Evolutionary conservation across 1,140 invertebrate species (phyloP).

Genomic region (Solenopsis invicta): DNA sequence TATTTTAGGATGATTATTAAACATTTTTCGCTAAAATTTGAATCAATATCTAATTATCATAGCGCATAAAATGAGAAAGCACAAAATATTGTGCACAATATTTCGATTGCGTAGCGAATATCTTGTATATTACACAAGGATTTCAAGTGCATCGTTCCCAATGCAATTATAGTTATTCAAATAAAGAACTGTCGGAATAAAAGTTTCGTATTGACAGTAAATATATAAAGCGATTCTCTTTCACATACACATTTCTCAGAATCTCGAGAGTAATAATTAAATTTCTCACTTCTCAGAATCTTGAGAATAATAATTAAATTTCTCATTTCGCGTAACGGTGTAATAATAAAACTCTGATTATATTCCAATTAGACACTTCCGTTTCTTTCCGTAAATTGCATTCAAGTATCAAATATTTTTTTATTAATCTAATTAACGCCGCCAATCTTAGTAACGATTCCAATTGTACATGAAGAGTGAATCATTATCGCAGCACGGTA

Average conservation of each 20-base stretch:
- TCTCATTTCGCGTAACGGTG: not conserved
- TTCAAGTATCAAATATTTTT: slow-evolving; percentile 2
- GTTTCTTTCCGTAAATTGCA: not conserved
- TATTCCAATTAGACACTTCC: not conserved
- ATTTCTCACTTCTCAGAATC: not conserved
- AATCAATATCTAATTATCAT: not conserved
- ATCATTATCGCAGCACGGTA: slow-evolving; percentile 8
- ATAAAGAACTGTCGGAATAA: not conserved
- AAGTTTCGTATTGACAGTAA: not conserved
- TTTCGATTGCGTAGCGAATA: not conserved
- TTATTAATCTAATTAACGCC: not conserved
- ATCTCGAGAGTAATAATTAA: not conserved
- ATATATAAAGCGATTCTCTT: not conserved
- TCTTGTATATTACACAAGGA: not conserved
- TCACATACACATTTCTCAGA: not conserved
- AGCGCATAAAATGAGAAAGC: not conserved
- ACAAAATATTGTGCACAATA: not conserved
- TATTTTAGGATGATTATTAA: slow-evolving; percentile 4
- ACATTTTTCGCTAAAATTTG: not conserved
- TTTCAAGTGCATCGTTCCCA: not conserved
- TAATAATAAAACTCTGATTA: slow-evolving; percentile 11
- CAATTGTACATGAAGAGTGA: not conserved
- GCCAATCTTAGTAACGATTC: not conserved
- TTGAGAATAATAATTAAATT: not conserved
- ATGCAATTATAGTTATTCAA: slow-evolving; percentile 6